Evolutionary conservation across 2,888 invertebrate genomes (phyloP).

Genomic region (Agonopterix heracliana): DNA sequence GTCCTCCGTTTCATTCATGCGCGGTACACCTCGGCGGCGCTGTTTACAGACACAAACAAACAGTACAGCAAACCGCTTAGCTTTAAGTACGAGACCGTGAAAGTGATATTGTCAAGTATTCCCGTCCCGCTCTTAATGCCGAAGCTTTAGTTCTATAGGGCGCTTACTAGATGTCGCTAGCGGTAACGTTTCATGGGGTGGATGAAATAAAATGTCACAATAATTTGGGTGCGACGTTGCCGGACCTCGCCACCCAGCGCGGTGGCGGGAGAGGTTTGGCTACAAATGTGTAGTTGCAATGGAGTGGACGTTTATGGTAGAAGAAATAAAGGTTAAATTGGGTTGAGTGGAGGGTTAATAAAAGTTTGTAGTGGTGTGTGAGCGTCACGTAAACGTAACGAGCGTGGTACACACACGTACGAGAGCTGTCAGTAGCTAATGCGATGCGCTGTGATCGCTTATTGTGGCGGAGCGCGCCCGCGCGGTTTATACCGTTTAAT

Average conservation of each 20-base stretch:
- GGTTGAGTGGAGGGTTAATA: slow-evolving; percentile 30
- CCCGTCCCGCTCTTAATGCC: slow-evolving; percentile 63
- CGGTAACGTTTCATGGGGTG: slow-evolving; percentile 43
- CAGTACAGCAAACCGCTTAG: slow-evolving; percentile 76
- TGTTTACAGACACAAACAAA: slow-evolving; percentile 77
- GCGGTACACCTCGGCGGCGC: slow-evolving; percentile 71
- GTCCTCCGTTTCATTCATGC: slow-evolving; percentile 76
- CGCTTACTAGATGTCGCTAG: slow-evolving; percentile 64
- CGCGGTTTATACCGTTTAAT: slow-evolving; percentile 71
- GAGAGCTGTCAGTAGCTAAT: slow-evolving; percentile 72
- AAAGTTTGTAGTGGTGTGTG: slow-evolving; percentile 54
- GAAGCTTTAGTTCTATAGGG: slow-evolving; percentile 40
- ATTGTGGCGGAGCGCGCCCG: slow-evolving; percentile 60
- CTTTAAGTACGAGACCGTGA: slow-evolving; percentile 75
- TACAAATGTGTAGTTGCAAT: slow-evolving; percentile 38
- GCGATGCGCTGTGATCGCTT: slow-evolving; percentile 71
- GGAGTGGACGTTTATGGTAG: slow-evolving; percentile 29
- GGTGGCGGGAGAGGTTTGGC: slow-evolving; percentile 60
- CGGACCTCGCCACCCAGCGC: slow-evolving; percentile 67
- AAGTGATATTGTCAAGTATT: slow-evolving; percentile 73
- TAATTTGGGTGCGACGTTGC: slow-evolving; percentile 74
- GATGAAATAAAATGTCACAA: slow-evolving; percentile 65
- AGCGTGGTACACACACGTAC: slow-evolving; percentile 68
- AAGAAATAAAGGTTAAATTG: slow-evolving; percentile 37
- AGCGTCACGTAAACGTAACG: slow-evolving; percentile 72